A percentile compares a stretch with the other conserved stretches of the same genome.
These are phyloP conservation scores for Liasis olivaceus DNA, from an alignment of 2,797 vertebrate genomes.

Conservation along the genomic window DNA sequence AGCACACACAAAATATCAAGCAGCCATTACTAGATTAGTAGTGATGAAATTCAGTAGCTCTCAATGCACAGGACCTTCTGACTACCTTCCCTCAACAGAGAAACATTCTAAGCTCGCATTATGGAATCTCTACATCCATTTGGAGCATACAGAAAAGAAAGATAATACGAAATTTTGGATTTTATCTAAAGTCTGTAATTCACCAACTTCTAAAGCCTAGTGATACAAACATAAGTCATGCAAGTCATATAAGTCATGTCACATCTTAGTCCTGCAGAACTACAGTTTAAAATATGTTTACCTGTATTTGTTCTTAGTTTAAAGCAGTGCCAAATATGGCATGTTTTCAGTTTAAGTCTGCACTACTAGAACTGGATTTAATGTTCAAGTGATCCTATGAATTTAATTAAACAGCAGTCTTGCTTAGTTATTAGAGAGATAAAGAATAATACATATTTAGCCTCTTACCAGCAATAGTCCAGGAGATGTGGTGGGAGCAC, in stretches of 20 bases:
- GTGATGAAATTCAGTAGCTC: background rate
- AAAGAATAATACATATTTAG: constrained; percentile 47
- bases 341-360: background rate
- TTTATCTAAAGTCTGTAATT: background rate
- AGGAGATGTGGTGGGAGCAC: constrained; percentile 96
- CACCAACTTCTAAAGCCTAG: background rate
- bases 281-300: background rate
- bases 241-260: background rate
- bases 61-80: background rate
- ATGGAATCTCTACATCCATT: background rate
- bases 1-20: background rate
- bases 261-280: background rate
- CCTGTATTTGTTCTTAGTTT: background rate
- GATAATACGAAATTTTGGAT: background rate
- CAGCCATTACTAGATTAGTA: background rate
- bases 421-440: constrained; percentile 8
- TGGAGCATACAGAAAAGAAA: background rate
- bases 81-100: background rate
- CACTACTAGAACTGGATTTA: background rate
- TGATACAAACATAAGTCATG: background rate
- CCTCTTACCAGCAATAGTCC: constrained; percentile 98
- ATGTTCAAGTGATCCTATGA: background rate
- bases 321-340: background rate
- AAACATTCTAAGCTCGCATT: background rate
- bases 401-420: constrained; percentile 12